Evolutionary conservation across 2,797 vertebrate genomes (phyloP).

Genomic region (Fistularia tabacaria): DNA sequence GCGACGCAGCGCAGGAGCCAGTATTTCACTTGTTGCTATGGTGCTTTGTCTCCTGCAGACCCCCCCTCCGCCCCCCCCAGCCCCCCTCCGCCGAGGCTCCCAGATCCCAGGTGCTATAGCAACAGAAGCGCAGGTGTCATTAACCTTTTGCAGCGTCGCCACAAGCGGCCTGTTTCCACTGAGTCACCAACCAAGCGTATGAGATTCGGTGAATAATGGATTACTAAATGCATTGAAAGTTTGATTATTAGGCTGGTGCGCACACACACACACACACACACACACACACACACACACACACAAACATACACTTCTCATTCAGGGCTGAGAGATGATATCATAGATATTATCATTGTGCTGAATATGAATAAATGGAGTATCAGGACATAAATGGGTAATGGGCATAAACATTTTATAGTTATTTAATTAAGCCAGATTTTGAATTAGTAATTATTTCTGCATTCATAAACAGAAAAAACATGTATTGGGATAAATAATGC

Average conservation of each 20-base stretch:
- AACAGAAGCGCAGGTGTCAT: conserved; percentile 59
- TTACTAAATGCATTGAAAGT: conserved; percentile 1
- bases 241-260: neutral
- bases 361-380: too few relatives aligned
- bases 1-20: conserved; percentile 27
- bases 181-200: conserved; percentile 8
- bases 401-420: too few relatives aligned
- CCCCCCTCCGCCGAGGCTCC: conserved; percentile 22
- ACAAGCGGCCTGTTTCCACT: conserved; percentile 14
- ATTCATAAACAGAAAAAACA: too few relatives aligned
- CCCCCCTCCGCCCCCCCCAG: too few relatives aligned
- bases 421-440: too few relatives aligned
- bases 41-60: conserved; percentile 32
- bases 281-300: neutral
- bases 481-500: too few relatives aligned
- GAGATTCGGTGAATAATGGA: neutral
- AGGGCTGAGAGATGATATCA: too few relatives aligned
- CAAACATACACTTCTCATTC: too few relatives aligned
- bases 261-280: neutral
- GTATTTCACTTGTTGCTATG: conserved; percentile 64
- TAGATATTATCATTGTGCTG: too few relatives aligned
- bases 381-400: too few relatives aligned
- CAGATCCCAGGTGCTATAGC: conserved; percentile 60
- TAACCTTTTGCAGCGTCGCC: conserved; percentile 37
- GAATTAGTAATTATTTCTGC: too few relatives aligned